Evolutionary conservation across 2,113 vertebrate species (phyloP), one percentile per base, ranked within the genome.

Genomic region (Hiodon tergisus): DNA sequence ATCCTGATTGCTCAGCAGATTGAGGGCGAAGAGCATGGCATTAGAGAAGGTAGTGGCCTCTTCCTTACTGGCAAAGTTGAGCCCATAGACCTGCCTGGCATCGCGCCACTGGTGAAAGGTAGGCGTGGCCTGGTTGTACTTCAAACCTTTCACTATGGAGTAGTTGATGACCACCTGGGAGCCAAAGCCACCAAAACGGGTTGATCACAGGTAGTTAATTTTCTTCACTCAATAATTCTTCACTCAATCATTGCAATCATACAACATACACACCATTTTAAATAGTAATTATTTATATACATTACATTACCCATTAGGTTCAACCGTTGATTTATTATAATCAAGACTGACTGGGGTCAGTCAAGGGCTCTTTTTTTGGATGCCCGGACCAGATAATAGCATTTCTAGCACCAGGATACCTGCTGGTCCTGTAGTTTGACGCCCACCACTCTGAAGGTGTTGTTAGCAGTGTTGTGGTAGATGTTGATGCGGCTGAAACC

Each of bases 21-120:
- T 94, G 75, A 94, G 86, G 76, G 92, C 92, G 76, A 93, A 94
- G 76, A 92, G 83, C 92, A 94, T 94, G 8, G 92, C 92, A 2
- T 93, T 94, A 83, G 91, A 94, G 85, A 94, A 94, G 0, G 92
- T 90, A 76, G 92, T 93, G 0, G 92, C 92, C 78, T 94, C 92
- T 81, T 94, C 92, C 79, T 94, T 94, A 82, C 92, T 94, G 66
- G 92, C 92, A 57, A 93, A 94, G 82, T 94, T 94, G 77, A 94
- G 84, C 80, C 92, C 92, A 0, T 94, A 94, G 68, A 94, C 92
- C 80, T 93, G 92, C 55, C 92, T 91, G 67, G 92, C 92, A 2
- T 93, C 92, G 31, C 92, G 89, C 92, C 92, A 94, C 87, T 94
- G 92, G 82, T 94, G 92, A 85, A 94, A 94, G 76, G 92, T 94